Base-by-base conservation (phyloP, 2,888 invertebrate genomes). In the Venustoraphidia nigricollis region DNA sequence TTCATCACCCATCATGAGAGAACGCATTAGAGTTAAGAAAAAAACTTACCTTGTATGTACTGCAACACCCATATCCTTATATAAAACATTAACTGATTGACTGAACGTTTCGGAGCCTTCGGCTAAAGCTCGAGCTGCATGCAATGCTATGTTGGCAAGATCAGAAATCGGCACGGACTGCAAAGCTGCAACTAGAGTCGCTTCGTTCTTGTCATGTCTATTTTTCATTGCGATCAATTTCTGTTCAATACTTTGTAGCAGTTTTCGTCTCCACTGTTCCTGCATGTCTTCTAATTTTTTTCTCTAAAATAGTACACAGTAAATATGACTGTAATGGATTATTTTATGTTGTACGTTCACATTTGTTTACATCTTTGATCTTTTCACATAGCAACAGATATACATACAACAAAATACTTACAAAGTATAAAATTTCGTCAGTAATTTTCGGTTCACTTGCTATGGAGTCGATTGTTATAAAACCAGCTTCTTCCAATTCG, bases 51-150 rank as follows among this genome's bases (percentile, higher is more conserved):
- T 73, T 10, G 75, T 68, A 60, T 81, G 79, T 0, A 87, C 82
- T 63, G 77, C 77, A 8, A 66, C 64, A 4, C 90, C 91, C 6
- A 91, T 63, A 34, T 78, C 75, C 50, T 72, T 68, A 54, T 83
- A 79, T 45, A 91, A 64, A 49, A 74, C 62, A 45, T 70, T 69
- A 2, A 83, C 72, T 0, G 81, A 76, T 0, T 83, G 82, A 62
- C 87, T 88, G 64, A 80, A 88, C 0, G 81, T 79, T 61, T 88
- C 88, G 0, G 88, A 89, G 8, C 85, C 84, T 57, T 81, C 78
- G 0, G 83, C 81, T 10, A 89, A 60, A 56, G 74, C 78, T 56
- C 72, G 75, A 8, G 87, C 73, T 64, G 89, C 87, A 48, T 76
- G 70, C 56, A 85, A 67, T 41, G 85, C 72, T 45, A 83, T 71